Percentiles rank a stretch among this genome's conserved stretches.
Conservation (phyloP, 2,888 invertebrate genomes). For the Calameuta pallipes region DNA sequence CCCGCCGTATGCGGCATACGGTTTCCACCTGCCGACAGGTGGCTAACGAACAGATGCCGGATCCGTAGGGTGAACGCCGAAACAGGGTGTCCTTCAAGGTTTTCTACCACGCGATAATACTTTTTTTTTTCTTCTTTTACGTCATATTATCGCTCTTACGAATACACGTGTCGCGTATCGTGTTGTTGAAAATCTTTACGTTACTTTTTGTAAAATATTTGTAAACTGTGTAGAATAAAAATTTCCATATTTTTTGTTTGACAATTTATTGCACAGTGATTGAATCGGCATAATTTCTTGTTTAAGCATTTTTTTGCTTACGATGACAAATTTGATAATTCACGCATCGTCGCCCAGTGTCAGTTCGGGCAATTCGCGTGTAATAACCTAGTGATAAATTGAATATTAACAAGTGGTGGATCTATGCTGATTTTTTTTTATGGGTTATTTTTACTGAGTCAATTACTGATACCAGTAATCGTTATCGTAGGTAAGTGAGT, state of each 20-base stretch:
- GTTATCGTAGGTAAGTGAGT: neutral
- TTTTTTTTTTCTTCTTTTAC: neutral
- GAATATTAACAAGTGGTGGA: neutral
- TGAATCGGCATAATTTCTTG: neutral
- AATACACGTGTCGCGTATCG: neutral
- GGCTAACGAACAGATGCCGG: conserved; percentile 55
- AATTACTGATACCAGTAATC: neutral
- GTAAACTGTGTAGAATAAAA: neutral
- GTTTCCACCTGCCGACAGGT: conserved; percentile 61
- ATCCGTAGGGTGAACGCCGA: conserved; percentile 1
- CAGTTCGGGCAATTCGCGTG: neutral
- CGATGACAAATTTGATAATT: neutral
- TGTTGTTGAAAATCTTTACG: neutral
- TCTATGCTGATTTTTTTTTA: neutral
- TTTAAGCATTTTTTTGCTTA: neutral
- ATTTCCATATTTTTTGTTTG: no score
- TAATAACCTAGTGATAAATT: neutral
- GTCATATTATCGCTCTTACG: neutral
- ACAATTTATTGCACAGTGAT: no score
- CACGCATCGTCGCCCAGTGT: neutral
- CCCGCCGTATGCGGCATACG: conserved; percentile 34
- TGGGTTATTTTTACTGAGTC: neutral
- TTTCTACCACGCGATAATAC: neutral
- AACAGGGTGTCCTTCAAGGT: neutral
- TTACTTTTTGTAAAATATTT: neutral